phyloP scores from a whole-genome alignment of 1,140 invertebrate genomes.

The Heliconius eleuchia region DNA sequence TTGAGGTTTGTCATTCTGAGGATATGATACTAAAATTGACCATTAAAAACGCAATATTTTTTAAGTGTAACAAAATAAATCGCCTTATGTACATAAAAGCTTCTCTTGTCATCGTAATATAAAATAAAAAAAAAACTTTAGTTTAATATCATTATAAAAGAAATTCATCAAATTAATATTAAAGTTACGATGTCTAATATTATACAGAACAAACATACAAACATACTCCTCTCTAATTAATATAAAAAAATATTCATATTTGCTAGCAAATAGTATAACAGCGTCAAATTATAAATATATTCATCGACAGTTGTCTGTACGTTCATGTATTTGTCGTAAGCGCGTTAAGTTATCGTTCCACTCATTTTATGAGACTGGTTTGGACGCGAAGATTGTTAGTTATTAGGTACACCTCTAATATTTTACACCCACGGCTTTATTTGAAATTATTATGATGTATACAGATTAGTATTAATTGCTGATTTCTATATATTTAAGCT shows the following conservation, averaged over 20 bases:
- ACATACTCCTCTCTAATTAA: not conserved
- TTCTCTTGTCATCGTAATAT: too few species aligned
- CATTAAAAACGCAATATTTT: too few species aligned
- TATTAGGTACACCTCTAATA: constrained; percentile 3
- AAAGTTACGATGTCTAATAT: not conserved
- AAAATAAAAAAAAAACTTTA: too few species aligned
- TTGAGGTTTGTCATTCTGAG: too few species aligned
- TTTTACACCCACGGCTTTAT: not conserved
- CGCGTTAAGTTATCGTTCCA: constrained; percentile 29
- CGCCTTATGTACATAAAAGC: too few species aligned
- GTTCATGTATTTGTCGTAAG: constrained; percentile 31
- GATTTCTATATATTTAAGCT: not conserved
- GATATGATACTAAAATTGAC: too few species aligned
- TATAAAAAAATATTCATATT: constrained; percentile 18
- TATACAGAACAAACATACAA: not conserved
- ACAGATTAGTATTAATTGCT: not conserved
- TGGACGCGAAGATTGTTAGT: constrained; percentile 11
- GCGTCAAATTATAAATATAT: constrained; percentile 40
- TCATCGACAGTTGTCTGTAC: constrained; percentile 33
- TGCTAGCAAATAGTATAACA: constrained; percentile 35
- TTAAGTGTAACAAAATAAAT: too few species aligned
- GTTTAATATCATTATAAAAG: too few species aligned
- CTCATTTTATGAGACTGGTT: constrained; percentile 13
- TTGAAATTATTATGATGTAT: constrained; percentile 8
- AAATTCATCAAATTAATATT: not conserved